phyloP scores from a whole-genome alignment of 2,113 vertebrate species.

The Oenanthe oenanthe region DNA sequence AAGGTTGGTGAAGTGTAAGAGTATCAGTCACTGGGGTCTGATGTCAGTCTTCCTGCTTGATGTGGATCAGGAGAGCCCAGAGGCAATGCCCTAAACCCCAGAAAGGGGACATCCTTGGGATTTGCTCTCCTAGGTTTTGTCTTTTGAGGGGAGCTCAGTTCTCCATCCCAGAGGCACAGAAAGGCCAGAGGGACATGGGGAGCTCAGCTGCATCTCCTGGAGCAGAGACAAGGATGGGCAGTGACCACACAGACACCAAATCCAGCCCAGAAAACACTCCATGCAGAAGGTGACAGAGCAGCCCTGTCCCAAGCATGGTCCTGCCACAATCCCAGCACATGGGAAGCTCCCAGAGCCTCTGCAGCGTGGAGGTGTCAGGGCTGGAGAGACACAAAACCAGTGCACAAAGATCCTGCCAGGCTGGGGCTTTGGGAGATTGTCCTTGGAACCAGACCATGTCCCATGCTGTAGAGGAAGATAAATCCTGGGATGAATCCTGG shows the following conservation, averaged over 20 bases:
- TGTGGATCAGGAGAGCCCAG: neutral
- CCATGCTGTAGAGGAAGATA: neutral
- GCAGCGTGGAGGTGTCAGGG: neutral
- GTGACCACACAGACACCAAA: neutral
- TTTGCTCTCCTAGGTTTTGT: neutral
- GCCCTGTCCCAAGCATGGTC: neutral
- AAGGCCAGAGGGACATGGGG: neutral
- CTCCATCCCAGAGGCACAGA: neutral
- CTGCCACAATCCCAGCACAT: neutral
- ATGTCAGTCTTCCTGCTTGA: neutral
- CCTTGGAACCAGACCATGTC: neutral
- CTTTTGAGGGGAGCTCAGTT: neutral
- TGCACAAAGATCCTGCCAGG: neutral
- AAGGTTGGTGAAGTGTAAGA: accelerated
- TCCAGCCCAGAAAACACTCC: neutral
- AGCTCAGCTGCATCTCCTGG: neutral
- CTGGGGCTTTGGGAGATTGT: neutral
- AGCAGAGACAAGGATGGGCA: neutral
- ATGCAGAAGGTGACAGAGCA: neutral
- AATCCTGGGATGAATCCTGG: neutral
- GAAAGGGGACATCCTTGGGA: neutral
- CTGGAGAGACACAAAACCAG: neutral
- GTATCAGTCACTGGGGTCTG: neutral
- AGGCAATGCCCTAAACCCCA: neutral
- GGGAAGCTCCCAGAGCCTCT: neutral